These are phyloP conservation scores for Leptopilina myrica DNA, from an alignment of 2,888 invertebrate species.

Conservation along the genomic window DNA sequence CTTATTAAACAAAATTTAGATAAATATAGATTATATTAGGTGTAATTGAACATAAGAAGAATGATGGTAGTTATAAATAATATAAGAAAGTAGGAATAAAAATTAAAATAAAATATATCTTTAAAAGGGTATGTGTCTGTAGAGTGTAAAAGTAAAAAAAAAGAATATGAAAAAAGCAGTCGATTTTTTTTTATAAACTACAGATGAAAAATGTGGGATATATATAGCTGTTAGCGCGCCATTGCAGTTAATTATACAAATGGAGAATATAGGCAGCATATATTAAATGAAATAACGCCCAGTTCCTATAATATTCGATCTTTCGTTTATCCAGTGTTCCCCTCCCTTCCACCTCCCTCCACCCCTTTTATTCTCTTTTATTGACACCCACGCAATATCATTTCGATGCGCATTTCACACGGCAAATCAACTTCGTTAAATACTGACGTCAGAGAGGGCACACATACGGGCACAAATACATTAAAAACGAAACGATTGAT, in stretches of 20 bases:
- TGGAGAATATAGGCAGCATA: constrained; percentile 20
- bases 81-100: no score
- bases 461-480: neutral
- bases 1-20: no score
- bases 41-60: no score
- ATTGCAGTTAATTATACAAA: constrained; percentile 22
- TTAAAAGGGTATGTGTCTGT: no score
- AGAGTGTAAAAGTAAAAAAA: neutral
- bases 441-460: constrained; percentile 28
- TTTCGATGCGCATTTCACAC: constrained; percentile 29
- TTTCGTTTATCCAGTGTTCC: neutral
- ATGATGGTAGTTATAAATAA: no score
- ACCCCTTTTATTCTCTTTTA: neutral
- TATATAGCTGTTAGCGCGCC: neutral
- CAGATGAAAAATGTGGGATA: neutral
- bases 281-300: constrained; percentile 12
- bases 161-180: no score
- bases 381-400: constrained; percentile 20
- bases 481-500: constrained; percentile 6
- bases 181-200: neutral
- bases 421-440: constrained; percentile 34
- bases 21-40: no score
- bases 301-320: constrained; percentile 8
- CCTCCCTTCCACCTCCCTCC: no score
- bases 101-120: no score